Evolutionary conservation across 1,140 invertebrate genomes (phyloP).

Genomic region (Eciton burchellii): DNA sequence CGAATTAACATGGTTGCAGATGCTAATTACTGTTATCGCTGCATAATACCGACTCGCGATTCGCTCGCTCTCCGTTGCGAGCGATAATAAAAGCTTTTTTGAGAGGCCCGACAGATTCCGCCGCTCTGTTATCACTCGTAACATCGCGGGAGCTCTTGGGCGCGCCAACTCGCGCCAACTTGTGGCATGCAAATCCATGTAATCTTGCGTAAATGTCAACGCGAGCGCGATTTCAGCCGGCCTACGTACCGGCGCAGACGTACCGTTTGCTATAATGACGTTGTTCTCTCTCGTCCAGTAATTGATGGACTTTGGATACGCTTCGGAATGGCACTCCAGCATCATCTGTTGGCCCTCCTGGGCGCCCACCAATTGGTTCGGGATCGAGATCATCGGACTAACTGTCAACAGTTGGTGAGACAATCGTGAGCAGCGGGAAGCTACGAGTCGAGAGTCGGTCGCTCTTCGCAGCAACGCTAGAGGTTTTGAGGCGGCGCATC

Average conservation of each 20-base stretch:
- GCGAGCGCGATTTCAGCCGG: neutral
- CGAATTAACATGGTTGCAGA: neutral
- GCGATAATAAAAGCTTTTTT: constrained; percentile 1
- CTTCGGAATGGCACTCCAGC: constrained; percentile 94
- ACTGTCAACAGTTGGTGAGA: constrained; percentile 86
- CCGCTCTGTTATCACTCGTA: neutral
- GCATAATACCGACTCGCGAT: neutral
- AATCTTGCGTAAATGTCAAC: neutral
- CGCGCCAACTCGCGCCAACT: neutral
- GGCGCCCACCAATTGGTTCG: constrained; percentile 93
- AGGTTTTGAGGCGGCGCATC: neutral
- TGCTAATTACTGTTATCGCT: constrained; percentile 22
- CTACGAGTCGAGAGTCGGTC: too few relatives aligned
- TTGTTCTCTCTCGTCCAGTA: constrained; percentile 93
- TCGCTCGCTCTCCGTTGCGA: neutral
- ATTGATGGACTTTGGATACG: constrained; percentile 94
- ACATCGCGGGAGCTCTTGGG: neutral
- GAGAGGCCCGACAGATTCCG: neutral
- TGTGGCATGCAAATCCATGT: neutral
- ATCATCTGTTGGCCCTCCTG: constrained; percentile 91
- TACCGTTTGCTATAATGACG: constrained; percentile 93
- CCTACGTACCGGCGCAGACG: neutral
- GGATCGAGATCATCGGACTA: constrained; percentile 94
- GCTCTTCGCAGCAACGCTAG: too few relatives aligned
- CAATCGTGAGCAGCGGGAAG: too few relatives aligned